These are phyloP conservation scores for Cotesia chilonis DNA, from an alignment of 1,140 invertebrate species.

Conservation along the genomic window DNA sequence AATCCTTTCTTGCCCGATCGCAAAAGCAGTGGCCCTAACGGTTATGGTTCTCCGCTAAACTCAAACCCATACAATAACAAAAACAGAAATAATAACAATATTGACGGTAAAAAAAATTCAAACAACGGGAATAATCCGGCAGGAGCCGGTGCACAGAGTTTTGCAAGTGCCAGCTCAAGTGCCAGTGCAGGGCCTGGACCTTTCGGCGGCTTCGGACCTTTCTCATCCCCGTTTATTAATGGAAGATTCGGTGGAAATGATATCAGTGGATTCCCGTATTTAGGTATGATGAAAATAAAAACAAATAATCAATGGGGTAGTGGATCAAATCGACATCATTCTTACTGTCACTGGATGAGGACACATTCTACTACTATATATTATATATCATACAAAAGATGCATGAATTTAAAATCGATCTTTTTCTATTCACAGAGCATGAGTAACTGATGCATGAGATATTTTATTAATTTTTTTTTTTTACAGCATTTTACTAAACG, in stretches of 20 bases:
- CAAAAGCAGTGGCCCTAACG: slow-evolving; percentile 1
- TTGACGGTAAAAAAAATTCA: slow-evolving; percentile 14
- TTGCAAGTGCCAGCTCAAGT: slow-evolving; percentile 20
- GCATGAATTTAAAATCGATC: not conserved
- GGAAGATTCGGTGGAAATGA: slow-evolving; percentile 36
- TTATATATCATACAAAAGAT: no score
- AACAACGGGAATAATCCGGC: slow-evolving; percentile 21
- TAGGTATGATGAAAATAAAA: slow-evolving; percentile 32
- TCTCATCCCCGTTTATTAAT: slow-evolving; percentile 11
- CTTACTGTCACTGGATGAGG: not conserved
- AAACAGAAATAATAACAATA: not conserved
- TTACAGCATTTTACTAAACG: no score
- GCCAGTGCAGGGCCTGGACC: slow-evolving; percentile 31
- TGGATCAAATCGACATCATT: not conserved
- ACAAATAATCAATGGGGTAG: not conserved
- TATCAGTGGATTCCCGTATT: slow-evolving; percentile 27
- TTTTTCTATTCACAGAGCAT: not conserved
- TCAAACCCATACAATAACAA: slow-evolving; percentile 18
- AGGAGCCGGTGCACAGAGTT: slow-evolving; percentile 15
- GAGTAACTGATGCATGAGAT: not conserved
- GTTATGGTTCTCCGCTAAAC: slow-evolving; percentile 8
- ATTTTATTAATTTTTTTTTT: not conserved
- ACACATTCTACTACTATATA: not conserved
- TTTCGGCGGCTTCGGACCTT: slow-evolving; percentile 23
- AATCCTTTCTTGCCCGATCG: slow-evolving; percentile 11